Evolutionary conservation across 2,113 vertebrate genomes (phyloP), one percentile per base, ranked within the genome.

Genomic region (Sitta europaea): DNA sequence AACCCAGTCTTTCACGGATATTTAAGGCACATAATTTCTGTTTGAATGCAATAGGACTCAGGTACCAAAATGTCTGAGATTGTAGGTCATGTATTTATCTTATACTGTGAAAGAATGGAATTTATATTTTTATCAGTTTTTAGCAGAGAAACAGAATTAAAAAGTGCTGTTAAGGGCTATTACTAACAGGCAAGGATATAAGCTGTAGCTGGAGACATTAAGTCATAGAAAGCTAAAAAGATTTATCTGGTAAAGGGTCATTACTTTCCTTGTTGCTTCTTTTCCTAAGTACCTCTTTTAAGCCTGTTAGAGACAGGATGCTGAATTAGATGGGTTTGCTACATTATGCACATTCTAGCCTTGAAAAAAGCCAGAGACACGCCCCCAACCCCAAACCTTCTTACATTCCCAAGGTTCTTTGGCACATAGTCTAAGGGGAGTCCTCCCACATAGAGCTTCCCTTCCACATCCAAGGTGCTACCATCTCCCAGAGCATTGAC

Each of bases 381-480:
- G 4, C 20, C 42, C n/a, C 4, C 25, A 61, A 61, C 5, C 19
- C 79, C 78, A 73, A 88, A 4, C 1, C 7, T 70, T 70, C 98
- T 98, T 97, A 99, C 99, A n/a, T 98, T 98, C 65, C 98, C 98
- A 54, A 98, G 98, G 82, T 97, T 98, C 94, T 97, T 98, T 14
- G 98, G 96, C 33, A 81, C 54, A 14, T 98, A 99, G 48, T 97
- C 94, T 6, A 97, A 89, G 18, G 99, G 99, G 4, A 99, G 94
- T 17, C 99, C 99, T 61, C 99, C 99, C 12, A 99, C 92, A 42
- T 99, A 99, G 6, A 99, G 81, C 59, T 97, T 98, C 21, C 97
- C 98, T 85, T 98, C 98, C 83, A 99, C 99, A 2, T 99, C 98
- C 96, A 99, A 92, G 12, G 98, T 98, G 92, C 94, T 98, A 3